Conservation (phyloP, 23 tunicate genomes). For the Halocynthia aurantium region DNA sequence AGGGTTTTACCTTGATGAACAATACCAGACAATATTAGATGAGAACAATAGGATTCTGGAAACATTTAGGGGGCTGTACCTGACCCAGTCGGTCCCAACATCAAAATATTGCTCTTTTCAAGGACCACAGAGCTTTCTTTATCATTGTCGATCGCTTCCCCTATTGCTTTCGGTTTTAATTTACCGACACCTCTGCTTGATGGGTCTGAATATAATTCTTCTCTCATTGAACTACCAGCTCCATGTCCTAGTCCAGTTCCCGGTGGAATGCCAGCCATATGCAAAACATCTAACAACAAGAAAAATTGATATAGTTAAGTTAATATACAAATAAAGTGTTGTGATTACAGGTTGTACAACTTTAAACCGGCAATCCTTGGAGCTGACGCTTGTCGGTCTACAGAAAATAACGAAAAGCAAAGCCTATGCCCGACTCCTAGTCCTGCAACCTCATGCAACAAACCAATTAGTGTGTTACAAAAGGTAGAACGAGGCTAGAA, state of each 20-base stretch:
- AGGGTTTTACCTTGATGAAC: constrained; percentile 66
- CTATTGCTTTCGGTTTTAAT: constrained; percentile 22
- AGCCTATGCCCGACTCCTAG: too few relatives aligned
- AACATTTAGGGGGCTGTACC: constrained; percentile 25
- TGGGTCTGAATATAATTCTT: constrained; percentile 6
- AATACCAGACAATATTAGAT: background rate
- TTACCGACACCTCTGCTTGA: background rate
- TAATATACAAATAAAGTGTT: too few relatives aligned
- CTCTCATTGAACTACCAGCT: background rate
- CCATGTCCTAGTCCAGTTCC: constrained; percentile 7
- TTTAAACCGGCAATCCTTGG: too few relatives aligned
- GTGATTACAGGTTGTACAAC: too few relatives aligned
- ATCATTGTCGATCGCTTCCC: constrained; percentile 10
- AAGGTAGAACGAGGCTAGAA: too few relatives aligned
- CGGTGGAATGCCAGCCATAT: constrained; percentile 64
- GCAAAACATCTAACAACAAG: constrained; percentile 55
- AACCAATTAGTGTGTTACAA: too few relatives aligned
- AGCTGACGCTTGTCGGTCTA: too few relatives aligned
- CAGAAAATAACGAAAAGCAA: too few relatives aligned
- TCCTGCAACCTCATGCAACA: too few relatives aligned
- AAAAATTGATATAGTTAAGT: background rate
- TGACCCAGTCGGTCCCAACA: constrained; percentile 98
- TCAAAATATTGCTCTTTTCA: constrained; percentile 89
- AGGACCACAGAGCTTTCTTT: constrained; percentile 35
- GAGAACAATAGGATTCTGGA: background rate